Percentiles rank a stretch among this genome's conserved stretches.
phyloP scores from a whole-genome alignment of 1,140 invertebrate species.

The Calosoma granatense region DNA sequence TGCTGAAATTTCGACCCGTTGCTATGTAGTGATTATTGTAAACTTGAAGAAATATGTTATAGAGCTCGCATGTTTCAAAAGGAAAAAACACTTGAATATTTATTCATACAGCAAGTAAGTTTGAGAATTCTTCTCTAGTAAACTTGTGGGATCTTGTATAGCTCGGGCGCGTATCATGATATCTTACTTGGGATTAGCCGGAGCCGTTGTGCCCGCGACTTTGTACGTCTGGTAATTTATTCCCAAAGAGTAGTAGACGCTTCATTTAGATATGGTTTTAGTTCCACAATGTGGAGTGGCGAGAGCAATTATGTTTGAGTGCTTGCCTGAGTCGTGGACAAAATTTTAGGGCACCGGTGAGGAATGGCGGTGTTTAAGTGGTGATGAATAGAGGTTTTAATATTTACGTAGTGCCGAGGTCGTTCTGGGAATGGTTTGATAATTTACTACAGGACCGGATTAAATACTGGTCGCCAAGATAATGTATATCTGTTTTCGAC shows the following conservation, averaged over 20 bases:
- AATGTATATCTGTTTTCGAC: too few species aligned
- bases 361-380: background rate
- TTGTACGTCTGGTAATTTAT: slow-evolving; percentile 1
- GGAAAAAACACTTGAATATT: too few species aligned
- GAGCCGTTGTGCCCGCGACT: background rate
- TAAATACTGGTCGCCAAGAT: too few species aligned
- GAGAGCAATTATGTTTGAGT: slow-evolving; percentile 1
- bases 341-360: background rate
- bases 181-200: background rate
- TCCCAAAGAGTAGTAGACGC: background rate
- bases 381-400: background rate
- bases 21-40: too few species aligned
- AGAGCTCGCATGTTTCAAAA: too few species aligned
- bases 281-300: background rate
- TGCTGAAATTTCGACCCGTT: too few species aligned
- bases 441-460: too few species aligned
- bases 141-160: background rate
- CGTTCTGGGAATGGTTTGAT: background rate
- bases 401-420: background rate
- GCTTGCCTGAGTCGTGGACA: background rate
- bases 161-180: background rate
- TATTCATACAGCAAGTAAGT: too few species aligned
- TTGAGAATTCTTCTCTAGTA: background rate
- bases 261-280: slow-evolving; percentile 4
- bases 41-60: too few species aligned